Conservation (phyloP, 2,113 vertebrate species). For the Entomyzon cyanotis region DNA sequence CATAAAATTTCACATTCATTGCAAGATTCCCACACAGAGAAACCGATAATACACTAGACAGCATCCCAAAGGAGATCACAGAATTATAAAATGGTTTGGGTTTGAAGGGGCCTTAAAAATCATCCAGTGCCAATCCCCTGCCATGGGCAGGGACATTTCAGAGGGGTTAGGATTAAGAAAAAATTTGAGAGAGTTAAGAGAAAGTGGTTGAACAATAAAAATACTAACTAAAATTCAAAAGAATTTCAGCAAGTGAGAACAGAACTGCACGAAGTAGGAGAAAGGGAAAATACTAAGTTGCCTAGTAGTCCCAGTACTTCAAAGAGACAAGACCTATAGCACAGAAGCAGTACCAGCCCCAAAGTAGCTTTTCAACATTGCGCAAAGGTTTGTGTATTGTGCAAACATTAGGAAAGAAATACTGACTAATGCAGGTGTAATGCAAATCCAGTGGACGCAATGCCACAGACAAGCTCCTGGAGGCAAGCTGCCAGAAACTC, state of each 20-base stretch:
- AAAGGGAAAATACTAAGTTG: neutral
- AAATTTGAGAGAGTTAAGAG: neutral
- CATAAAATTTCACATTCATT: neutral
- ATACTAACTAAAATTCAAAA: neutral
- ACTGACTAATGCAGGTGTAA: neutral
- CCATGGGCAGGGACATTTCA: neutral
- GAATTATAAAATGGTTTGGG: neutral
- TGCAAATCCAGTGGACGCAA: neutral
- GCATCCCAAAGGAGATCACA: neutral
- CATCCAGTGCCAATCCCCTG: neutral
- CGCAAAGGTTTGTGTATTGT: neutral
- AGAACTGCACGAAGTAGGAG: neutral
- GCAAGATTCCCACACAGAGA: neutral
- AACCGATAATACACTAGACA: neutral
- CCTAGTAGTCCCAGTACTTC: neutral
- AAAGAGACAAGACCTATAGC: neutral
- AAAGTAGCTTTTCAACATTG: neutral
- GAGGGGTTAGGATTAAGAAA: neutral
- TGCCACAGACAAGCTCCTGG: neutral
- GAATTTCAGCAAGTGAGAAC: neutral
- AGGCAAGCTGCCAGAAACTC: neutral
- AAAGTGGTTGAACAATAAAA: neutral
- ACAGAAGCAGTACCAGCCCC: neutral
- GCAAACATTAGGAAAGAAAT: neutral
- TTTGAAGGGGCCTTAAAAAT: neutral